Conservation (phyloP, 64 coral and sea anemone species). For the Montipora capricornis region DNA sequence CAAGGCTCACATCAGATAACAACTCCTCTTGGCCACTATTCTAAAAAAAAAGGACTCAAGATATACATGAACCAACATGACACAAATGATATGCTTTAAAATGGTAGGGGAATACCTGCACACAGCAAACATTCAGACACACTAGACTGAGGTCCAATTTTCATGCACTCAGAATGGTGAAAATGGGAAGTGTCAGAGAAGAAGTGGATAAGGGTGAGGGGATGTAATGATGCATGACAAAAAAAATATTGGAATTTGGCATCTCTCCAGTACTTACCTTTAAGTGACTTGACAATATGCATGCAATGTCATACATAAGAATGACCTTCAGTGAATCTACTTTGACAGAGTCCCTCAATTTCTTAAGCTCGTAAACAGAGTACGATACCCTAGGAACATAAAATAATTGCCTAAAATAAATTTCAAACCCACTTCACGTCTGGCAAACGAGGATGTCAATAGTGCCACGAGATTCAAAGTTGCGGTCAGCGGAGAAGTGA, state of each 20-base stretch:
- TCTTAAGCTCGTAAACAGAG: not conserved
- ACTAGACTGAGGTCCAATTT: not conserved
- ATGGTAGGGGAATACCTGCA: not conserved
- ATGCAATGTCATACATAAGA: constrained; percentile 31
- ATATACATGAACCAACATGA: not conserved
- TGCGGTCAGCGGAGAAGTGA: no score
- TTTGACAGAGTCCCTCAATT: not conserved
- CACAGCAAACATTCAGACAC: not conserved
- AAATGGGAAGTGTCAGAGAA: not conserved
- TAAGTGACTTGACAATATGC: constrained; percentile 60
- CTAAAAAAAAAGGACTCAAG: not conserved
- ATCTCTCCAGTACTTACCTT: not conserved
- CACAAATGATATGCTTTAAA: not conserved
- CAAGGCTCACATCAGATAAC: constrained; percentile 36
- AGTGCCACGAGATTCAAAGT: no score
- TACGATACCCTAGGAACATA: no score
- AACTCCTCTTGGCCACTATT: constrained; percentile 61
- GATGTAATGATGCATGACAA: not conserved
- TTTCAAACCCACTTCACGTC: not conserved
- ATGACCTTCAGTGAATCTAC: not conserved
- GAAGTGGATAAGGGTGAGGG: not conserved
- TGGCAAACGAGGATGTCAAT: no score
- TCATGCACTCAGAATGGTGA: not conserved
- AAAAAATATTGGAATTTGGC: not conserved
- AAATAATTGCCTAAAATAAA: constrained; percentile 6